These are phyloP conservation scores for Pinctada fucata DNA, from an alignment of 2,888 invertebrate genomes.

Conservation along the genomic window DNA sequence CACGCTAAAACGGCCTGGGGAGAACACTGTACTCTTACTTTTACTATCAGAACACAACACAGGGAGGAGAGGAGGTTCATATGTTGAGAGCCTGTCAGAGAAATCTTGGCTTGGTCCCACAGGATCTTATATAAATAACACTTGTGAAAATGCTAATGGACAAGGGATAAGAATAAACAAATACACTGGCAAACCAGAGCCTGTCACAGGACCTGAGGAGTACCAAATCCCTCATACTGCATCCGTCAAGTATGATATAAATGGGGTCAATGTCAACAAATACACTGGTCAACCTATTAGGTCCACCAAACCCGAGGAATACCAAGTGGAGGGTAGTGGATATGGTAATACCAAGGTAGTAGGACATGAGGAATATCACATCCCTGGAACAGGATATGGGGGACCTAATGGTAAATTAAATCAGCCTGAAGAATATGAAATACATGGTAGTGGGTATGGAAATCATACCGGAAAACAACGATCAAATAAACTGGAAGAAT, in stretches of 20 bases:
- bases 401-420: background rate
- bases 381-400: background rate
- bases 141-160: background rate
- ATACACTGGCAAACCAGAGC: conserved; percentile 31
- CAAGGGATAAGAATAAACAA: conserved; percentile 14
- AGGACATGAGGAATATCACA: background rate
- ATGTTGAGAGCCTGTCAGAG: no score
- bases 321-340: conserved; percentile 10
- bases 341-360: background rate
- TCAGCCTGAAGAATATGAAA: background rate
- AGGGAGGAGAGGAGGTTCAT: no score
- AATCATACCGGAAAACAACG: background rate
- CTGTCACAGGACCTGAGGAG: background rate
- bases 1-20: no score
- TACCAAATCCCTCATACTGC: background rate
- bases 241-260: background rate
- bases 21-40: no score
- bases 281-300: conserved; percentile 28
- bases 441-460: background rate
- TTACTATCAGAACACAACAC: no score
- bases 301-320: background rate
- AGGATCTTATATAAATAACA: background rate
- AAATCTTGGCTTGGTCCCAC: background rate
- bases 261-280: conserved; percentile 14
- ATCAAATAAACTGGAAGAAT: background rate